Percentiles rank a stretch among this genome's conserved stretches.
Conservation (phyloP, 2,888 invertebrate genomes). For the Hemicrepidius hirtus region DNA sequence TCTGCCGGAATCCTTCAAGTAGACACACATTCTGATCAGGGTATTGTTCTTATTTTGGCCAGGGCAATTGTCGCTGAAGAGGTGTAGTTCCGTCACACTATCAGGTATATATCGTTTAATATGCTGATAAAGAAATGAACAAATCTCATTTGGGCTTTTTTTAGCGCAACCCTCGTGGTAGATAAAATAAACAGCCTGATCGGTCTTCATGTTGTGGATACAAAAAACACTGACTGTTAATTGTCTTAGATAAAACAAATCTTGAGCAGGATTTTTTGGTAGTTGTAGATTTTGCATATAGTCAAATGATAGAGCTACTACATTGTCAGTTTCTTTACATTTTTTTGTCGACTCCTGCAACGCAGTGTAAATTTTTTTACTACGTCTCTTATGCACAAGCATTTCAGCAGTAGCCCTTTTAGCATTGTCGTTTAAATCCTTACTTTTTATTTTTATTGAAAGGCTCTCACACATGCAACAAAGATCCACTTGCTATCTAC, state of each 20-base stretch:
- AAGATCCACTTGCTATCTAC: background rate
- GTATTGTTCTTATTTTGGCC: too few species aligned
- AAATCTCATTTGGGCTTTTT: too few species aligned
- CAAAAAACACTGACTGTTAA: too few species aligned
- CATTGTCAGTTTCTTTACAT: background rate
- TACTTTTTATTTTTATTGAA: background rate
- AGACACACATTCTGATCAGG: too few species aligned
- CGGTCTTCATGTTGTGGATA: too few species aligned
- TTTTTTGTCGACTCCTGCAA: background rate
- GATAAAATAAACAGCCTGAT: too few species aligned
- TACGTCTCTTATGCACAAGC: background rate
- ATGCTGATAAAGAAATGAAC: too few species aligned
- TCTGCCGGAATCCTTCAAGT: too few species aligned
- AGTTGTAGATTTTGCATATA: conserved; percentile 1
- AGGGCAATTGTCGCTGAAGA: too few species aligned
- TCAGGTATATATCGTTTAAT: too few species aligned
- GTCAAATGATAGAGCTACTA: background rate
- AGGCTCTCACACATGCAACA: background rate
- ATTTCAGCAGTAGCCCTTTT: background rate
- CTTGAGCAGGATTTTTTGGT: background rate
- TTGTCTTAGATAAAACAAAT: background rate
- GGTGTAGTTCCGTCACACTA: too few species aligned
- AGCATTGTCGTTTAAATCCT: background rate
- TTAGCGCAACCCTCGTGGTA: too few species aligned
- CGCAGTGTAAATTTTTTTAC: background rate